Conservation (phyloP, 2,888 invertebrate species). For the Itoplectis maculator region DNA sequence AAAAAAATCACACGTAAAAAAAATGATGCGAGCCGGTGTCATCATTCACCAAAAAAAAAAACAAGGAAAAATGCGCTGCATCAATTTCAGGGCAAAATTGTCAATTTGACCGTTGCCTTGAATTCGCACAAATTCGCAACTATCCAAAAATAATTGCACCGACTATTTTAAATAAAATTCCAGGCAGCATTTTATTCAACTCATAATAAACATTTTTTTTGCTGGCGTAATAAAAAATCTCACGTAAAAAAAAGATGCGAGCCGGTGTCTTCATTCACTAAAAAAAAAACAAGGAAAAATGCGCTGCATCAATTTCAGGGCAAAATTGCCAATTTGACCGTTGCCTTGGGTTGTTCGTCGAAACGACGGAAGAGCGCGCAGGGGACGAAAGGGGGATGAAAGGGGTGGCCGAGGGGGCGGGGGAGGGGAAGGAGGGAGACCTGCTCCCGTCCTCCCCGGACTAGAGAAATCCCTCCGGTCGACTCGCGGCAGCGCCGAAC, state of each 20-base stretch:
- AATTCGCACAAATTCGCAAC: conserved; percentile 2
- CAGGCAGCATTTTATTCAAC: background rate
- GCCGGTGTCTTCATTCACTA: background rate
- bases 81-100: conserved; percentile 31
- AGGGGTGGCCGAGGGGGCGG: conserved; percentile 19
- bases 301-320: conserved; percentile 17
- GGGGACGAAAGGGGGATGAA: conserved; percentile 65
- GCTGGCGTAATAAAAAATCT: background rate
- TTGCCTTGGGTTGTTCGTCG: conserved; percentile 41
- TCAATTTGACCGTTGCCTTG: conserved; percentile 53
- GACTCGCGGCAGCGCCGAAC: conserved; percentile 72
- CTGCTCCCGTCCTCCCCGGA: too few relatives aligned
- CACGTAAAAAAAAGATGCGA: background rate
- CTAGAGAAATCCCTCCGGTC: conserved; percentile 61
- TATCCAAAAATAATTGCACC: too few relatives aligned
- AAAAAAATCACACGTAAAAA: too few relatives aligned
- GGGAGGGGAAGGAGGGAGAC: too few relatives aligned
- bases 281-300: background rate
- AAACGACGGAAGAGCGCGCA: background rate
- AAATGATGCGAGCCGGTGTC: background rate
- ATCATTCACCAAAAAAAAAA: background rate
- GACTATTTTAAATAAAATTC: too few relatives aligned
- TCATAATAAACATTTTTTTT: background rate
- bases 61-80: too few relatives aligned
- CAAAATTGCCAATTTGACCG: conserved; percentile 47